Percentiles rank a stretch among this genome's conserved stretches.
These are phyloP conservation scores for Chauna torquata DNA, from an alignment of 2,113 vertebrate species.

Conservation along the genomic window DNA sequence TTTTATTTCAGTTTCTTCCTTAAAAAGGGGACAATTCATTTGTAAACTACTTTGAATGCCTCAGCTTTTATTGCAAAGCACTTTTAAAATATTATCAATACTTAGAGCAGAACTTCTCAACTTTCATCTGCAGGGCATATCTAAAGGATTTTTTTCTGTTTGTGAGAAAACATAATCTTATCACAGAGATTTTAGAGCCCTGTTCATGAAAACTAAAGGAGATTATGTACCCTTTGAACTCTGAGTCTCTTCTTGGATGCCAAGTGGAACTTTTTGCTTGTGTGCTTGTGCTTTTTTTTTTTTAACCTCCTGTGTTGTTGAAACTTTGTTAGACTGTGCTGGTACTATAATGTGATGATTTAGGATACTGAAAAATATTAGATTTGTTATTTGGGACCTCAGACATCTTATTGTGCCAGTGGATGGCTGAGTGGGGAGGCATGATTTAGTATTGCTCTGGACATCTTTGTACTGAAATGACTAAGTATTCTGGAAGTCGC, in stretches of 20 bases:
- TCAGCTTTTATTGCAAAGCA: not conserved
- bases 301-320: not conserved
- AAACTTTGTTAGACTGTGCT: not conserved
- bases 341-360: not conserved
- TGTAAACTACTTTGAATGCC: not conserved
- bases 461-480: not conserved
- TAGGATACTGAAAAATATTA: not conserved
- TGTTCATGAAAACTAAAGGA: constrained; percentile 3
- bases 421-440: not conserved
- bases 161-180: constrained; percentile 25
- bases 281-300: not conserved
- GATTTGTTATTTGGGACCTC: not conserved
- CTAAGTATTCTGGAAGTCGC: not conserved
- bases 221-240: not conserved
- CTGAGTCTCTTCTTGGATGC: not conserved
- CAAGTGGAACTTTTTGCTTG: not conserved
- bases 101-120: not conserved
- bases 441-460: not conserved
- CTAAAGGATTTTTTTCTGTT: constrained; percentile 5
- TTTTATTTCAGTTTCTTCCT: not conserved
- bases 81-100: not conserved
- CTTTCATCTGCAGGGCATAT: not conserved
- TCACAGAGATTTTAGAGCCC: not conserved
- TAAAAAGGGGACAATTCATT: not conserved
- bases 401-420: not conserved